These are phyloP conservation scores for Tinea trinotella DNA, from an alignment of 2,888 invertebrate genomes.

Conservation along the genomic window DNA sequence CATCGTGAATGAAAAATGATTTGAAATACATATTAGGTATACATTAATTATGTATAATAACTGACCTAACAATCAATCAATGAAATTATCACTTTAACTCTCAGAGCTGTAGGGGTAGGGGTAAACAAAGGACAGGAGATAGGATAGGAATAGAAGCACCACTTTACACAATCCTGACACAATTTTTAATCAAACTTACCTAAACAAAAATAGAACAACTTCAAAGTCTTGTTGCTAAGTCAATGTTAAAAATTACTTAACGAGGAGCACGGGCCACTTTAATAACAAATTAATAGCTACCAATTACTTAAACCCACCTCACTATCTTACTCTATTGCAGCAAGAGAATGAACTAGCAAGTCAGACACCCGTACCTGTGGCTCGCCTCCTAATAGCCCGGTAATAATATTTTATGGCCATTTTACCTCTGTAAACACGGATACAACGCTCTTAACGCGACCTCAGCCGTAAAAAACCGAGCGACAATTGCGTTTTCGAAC, in stretches of 20 bases:
- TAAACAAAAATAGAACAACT: constrained; percentile 32
- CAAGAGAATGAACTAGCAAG: constrained; percentile 48
- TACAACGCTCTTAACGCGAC: constrained; percentile 46
- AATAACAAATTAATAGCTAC: constrained; percentile 42
- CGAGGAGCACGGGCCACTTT: background rate
- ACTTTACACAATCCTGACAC: too few species aligned
- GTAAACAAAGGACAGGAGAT: too few species aligned
- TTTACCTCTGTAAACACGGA: constrained; percentile 60
- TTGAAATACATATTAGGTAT: too few species aligned
- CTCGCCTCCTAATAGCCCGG: constrained; percentile 50
- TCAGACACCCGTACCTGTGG: constrained; percentile 58
- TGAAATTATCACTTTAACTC: too few species aligned
- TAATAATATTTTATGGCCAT: constrained; percentile 67
- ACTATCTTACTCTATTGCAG: constrained; percentile 33
- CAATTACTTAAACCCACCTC: constrained; percentile 50
- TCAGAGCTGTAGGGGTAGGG: too few species aligned
- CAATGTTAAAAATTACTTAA: background rate
- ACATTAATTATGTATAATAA: too few species aligned
- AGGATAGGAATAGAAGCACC: too few species aligned
- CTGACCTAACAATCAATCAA: too few species aligned
- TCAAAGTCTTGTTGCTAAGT: too few species aligned
- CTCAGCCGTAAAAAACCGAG: constrained; percentile 41
- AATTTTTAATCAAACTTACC: too few species aligned
- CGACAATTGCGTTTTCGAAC: constrained; percentile 42
- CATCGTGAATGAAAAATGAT: too few species aligned